Percentiles rank a stretch among this genome's conserved stretches.
These are phyloP conservation scores for Melanotus villosus DNA, from an alignment of 2,888 invertebrate species.

Conservation along the genomic window DNA sequence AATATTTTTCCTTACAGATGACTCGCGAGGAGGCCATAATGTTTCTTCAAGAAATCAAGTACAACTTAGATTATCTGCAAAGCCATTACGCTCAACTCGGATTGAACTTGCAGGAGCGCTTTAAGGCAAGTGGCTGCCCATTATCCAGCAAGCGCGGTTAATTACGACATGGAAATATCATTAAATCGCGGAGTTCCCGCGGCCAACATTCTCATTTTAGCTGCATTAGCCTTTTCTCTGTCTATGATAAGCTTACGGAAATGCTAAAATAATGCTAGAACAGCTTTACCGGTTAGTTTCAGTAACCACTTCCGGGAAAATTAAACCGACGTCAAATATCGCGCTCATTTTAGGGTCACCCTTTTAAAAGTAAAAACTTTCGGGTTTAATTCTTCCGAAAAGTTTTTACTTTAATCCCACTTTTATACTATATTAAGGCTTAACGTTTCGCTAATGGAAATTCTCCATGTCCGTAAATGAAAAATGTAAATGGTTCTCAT, in stretches of 20 bases:
- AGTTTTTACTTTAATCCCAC: not conserved
- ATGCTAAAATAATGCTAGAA: conserved; percentile 19
- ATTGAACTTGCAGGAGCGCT: conserved; percentile 59
- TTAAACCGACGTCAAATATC: conserved; percentile 7
- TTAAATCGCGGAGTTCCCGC: conserved; percentile 19
- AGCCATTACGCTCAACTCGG: conserved; percentile 74
- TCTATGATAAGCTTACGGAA: conserved; percentile 12
- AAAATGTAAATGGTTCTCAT: not conserved
- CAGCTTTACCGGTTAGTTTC: conserved; percentile 13
- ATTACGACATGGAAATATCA: conserved; percentile 26
- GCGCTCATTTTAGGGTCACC: no score
- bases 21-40: conserved; percentile 81
- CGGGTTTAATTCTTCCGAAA: no score
- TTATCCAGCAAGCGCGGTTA: conserved; percentile 17
- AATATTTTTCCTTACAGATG: conserved; percentile 76
- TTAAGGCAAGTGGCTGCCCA: conserved; percentile 53
- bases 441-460: conserved; percentile 4
- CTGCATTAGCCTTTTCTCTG: conserved; percentile 23
- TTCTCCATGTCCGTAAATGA: not conserved
- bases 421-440: not conserved
- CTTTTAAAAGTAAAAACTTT: no score
- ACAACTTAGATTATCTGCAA: conserved; percentile 80
- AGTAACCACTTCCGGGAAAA: conserved; percentile 18
- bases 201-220: conserved; percentile 15
- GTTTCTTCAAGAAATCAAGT: conserved; percentile 83